A percentile compares a stretch with the other conserved stretches of the same genome.
Evolutionary conservation across 2,888 invertebrate genomes (phyloP).

Genomic region (Fissipunctia ypsillon): DNA sequence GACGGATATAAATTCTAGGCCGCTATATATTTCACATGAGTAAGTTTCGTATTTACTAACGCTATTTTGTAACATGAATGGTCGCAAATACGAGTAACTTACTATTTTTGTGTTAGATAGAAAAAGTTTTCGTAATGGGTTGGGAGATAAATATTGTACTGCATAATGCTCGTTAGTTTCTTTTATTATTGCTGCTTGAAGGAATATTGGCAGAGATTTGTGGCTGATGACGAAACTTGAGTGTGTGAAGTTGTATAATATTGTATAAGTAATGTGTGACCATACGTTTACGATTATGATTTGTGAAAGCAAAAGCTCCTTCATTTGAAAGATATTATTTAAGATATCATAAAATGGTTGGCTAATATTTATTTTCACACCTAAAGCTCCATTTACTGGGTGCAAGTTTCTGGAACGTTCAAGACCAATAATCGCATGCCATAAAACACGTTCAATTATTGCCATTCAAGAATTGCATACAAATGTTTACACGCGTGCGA

Average conservation of each 20-base stretch:
- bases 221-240: constrained; percentile 14
- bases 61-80: constrained; percentile 63
- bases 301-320: neutral
- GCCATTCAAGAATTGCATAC: no score
- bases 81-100: constrained; percentile 60
- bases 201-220: constrained; percentile 30
- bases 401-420: no score
- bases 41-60: constrained; percentile 43
- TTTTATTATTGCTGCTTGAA: constrained; percentile 25
- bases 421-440: no score
- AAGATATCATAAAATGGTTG: neutral
- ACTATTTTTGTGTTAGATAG: constrained; percentile 49
- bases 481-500: no score
- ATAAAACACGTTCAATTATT: no score
- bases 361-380: neutral
- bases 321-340: neutral
- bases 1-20: constrained; percentile 75
- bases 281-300: neutral
- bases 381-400: no score
- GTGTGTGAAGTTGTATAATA: neutral
- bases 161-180: constrained; percentile 34
- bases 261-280: neutral
- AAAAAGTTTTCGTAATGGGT: constrained; percentile 52
- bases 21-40: constrained; percentile 57
- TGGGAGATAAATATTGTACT: constrained; percentile 32